These are phyloP conservation scores for Drosophila fuyamai DNA, from an alignment of 1,140 invertebrate genomes.

Conservation along the genomic window DNA sequence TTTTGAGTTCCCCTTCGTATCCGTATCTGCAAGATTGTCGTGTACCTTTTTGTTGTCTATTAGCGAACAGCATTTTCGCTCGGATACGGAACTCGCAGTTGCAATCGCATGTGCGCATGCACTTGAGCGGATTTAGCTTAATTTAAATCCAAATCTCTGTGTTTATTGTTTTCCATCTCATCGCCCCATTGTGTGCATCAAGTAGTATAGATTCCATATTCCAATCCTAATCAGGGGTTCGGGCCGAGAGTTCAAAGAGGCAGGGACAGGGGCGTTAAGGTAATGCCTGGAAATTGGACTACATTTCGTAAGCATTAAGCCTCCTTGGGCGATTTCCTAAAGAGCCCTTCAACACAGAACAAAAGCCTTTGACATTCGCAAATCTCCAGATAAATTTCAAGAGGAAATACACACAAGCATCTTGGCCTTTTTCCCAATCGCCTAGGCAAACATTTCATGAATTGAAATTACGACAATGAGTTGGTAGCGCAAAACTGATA, in stretches of 20 bases:
- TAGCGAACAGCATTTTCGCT: constrained; percentile 55
- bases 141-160: constrained; percentile 82
- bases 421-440: constrained; percentile 56
- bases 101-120: constrained; percentile 28
- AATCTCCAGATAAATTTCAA: constrained; percentile 23
- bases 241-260: constrained; percentile 31
- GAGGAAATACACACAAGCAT: constrained; percentile 11
- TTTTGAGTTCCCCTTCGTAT: constrained; percentile 46
- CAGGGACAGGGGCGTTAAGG: constrained; percentile 41
- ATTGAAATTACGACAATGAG: constrained; percentile 8
- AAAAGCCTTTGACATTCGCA: constrained; percentile 46
- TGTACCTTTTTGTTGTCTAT: constrained; percentile 81
- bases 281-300: constrained; percentile 56
- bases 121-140: constrained; percentile 81
- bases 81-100: constrained; percentile 36
- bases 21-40: constrained; percentile 58
- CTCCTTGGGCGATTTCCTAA: constrained; percentile 33
- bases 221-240: constrained; percentile 37
- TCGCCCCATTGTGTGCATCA: constrained; percentile 32
- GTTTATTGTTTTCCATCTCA: constrained; percentile 53
- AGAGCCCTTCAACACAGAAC: constrained; percentile 3
- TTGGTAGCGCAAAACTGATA: constrained; percentile 1
- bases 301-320: constrained; percentile 53
- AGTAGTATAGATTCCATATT: constrained; percentile 28
- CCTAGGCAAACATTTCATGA: constrained; percentile 46